Base-by-base conservation (phyloP, 2,888 invertebrate genomes). In the Leptothorax acervorum region DNA sequence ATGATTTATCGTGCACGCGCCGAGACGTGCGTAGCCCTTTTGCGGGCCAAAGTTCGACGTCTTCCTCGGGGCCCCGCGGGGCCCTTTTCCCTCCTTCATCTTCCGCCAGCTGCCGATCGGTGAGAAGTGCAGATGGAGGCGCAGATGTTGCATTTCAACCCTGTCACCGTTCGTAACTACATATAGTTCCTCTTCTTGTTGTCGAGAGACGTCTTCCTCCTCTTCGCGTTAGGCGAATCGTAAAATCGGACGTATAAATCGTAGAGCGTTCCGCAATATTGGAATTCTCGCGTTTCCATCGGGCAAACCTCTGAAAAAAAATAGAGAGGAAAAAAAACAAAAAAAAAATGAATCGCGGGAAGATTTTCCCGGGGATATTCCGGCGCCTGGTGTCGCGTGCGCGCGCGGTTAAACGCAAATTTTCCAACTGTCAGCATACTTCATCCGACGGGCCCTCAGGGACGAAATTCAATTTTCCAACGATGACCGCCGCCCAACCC, bases 381-480 rank as follows among this genome's bases (percentile, higher is more conserved):
- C 45, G 63, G 42, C 53, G 76, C 28, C 42, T 76, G 65, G 89
- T 79, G 75, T 84, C 82, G 86, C 83, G 74, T 83, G 88, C 60
- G 73, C 53, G 71, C 83, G 82, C 86, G 89, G 87, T 90, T 89
- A 89, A 89, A 90, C 91, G 91, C 90, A 90, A 91, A 91, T 91
- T 91, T 92, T 93, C 91, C 89, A 90, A 93, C 91, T 92, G 93
- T 94, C 93, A 92, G 93, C 93, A 92, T 94, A 93, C 92, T 92
- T 94, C 93, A 94, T 93, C 91, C 91, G 90, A 84, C 70, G 65
- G 91, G 91, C 93, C 94, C 94, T 93, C 85, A 86, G 94, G 94
- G 94, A 95, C 93, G 89, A 91, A 93, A 95, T 95, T 95, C 95
- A 95, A 95, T 95, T 94, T 95, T 92, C 94, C 93, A 87, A 88